These are phyloP conservation scores for Lottia scabra DNA, from an alignment of 2,888 invertebrate species.

Conservation along the genomic window DNA sequence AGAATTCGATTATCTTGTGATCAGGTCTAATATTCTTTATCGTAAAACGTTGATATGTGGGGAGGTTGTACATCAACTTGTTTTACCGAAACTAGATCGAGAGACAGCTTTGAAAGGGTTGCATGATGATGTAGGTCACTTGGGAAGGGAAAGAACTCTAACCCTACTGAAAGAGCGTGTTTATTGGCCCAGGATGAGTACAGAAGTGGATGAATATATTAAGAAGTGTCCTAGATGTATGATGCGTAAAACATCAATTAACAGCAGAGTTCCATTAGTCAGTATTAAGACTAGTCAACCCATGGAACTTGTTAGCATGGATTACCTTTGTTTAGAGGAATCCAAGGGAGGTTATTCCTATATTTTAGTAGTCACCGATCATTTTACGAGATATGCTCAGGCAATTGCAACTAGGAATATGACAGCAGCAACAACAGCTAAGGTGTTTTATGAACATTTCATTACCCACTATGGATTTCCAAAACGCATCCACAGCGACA, in stretches of 20 bases:
- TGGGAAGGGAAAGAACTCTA: constrained; percentile 27
- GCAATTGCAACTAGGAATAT: constrained; percentile 29
- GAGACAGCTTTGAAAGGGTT: constrained; percentile 7
- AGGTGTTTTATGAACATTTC: too few species aligned
- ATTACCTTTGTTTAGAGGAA: constrained; percentile 30
- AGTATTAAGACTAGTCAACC: constrained; percentile 24
- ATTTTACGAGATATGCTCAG: constrained; percentile 26
- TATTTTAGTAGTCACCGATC: constrained; percentile 29
- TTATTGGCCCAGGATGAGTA: too few species aligned
- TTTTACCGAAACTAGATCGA: too few species aligned
- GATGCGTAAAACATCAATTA: constrained; percentile 5
- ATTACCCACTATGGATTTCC: too few species aligned
- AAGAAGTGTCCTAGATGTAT: constrained; percentile 23
- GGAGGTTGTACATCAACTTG: too few species aligned
- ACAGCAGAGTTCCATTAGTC: constrained; percentile 17
- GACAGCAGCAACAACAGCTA: background rate
- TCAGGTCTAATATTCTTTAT: too few species aligned
- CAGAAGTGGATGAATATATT: constrained; percentile 22
- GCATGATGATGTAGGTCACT: constrained; percentile 34
- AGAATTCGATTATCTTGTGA: too few species aligned
- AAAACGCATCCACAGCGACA: too few species aligned
- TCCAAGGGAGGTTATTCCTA: constrained; percentile 28
- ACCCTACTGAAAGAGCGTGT: constrained; percentile 27
- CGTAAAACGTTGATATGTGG: too few species aligned
- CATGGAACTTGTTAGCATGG: constrained; percentile 27